Evolutionary conservation across 2,797 vertebrate genomes (phyloP).

Genomic region (Myiothlypis coronata): DNA sequence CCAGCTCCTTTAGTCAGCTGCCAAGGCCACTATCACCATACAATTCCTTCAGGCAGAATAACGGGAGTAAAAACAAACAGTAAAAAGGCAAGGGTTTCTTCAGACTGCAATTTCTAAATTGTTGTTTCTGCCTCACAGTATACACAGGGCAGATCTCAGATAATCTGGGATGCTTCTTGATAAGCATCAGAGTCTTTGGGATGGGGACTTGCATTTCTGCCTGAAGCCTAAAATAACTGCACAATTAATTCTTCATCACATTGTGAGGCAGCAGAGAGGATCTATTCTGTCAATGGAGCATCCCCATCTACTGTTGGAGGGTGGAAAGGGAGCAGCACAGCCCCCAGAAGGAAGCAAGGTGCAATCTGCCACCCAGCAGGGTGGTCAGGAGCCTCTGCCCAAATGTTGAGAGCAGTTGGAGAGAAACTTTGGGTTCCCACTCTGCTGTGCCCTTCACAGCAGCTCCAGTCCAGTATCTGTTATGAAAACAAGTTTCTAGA

Average conservation of each 20-base stretch:
- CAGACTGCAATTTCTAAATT: neutral
- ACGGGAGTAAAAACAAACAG: neutral
- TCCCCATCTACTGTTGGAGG: slow-evolving; percentile 20
- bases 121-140: neutral
- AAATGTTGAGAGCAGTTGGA: neutral
- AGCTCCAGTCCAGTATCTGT: neutral
- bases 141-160: neutral
- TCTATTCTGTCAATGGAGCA: neutral
- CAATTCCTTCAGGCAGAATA: neutral
- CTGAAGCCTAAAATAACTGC: neutral
- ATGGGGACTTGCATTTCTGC: neutral
- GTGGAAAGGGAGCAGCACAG: neutral
- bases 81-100: neutral
- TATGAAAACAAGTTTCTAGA: neutral
- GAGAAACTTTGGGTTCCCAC: neutral
- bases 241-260: neutral
- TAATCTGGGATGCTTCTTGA: neutral
- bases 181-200: neutral
- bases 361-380: neutral
- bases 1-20: neutral
- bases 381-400: neutral
- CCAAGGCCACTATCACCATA: neutral
- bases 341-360: neutral
- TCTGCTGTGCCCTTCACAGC: neutral
- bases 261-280: neutral